Base-by-base conservation (phyloP, 2,797 vertebrate genomes). In the Cossypha heuglini region DNA sequence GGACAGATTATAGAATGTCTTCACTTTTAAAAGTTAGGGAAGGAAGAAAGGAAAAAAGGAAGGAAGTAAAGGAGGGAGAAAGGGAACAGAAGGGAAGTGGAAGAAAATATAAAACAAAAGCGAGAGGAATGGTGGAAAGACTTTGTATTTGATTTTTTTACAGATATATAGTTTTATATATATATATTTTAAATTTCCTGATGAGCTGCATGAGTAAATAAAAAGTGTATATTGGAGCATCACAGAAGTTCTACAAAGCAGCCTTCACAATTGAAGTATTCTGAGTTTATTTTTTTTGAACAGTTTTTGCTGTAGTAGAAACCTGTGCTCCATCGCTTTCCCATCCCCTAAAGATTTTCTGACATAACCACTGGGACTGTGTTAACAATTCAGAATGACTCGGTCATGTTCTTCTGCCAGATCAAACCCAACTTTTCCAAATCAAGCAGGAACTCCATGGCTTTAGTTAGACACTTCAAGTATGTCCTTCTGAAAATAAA, bases 401-500 rank as follows among this genome's bases (percentile, higher is more conserved):
- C 6, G 5, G 48, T 67, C 49, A 43, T 26, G 28, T 37, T 67
- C 10, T 64, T 83, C 75, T 67, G 75, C n/a, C 69, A 93, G 51
- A 82, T 58, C 55, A 91, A 85, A 77, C 31, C 31, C 6, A 77
- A 63, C 13, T 77, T 64, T 51, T 77, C 57, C 26, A 93, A 90
- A 74, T n/a, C 38, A 80, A 83, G 42, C 35, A 71, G 14, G 5
- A 80, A 38, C 48, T 57, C 64, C 0, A 0, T 19, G 26, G 46
- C 61, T 91, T 78, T 68, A 71, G 57, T 80, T 35, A 83, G 26
- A 83, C 45, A 58, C 28, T 79, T 83, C 52, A 95, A 49, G 31
- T 61, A 71, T 9, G 9, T 77, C 42, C 49, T 73, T 85, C 40
- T 83, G 76, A 88, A 95, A 90, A 80, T 57, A 88, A 92, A 89